Percentiles rank a stretch among this genome's conserved stretches.
Conservation (phyloP, 2,113 vertebrate genomes). For the Ciconia boyciana region DNA sequence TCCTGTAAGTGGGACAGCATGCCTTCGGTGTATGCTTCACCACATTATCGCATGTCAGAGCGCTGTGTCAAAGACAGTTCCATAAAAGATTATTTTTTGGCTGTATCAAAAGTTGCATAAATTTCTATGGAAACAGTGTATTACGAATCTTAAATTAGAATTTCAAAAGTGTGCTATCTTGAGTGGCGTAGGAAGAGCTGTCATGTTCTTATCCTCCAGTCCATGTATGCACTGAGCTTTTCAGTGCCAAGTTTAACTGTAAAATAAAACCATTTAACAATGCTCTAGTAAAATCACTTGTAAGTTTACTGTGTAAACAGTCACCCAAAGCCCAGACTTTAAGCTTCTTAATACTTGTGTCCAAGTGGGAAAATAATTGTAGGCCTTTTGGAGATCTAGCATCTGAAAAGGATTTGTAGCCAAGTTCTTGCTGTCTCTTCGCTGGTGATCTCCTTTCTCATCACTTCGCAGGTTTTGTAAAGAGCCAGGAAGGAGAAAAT, state of each 20-base stretch:
- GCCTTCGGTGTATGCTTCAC: background rate
- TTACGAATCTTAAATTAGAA: slow-evolving; percentile 77
- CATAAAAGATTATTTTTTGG: slow-evolving; percentile 61
- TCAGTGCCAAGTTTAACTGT: slow-evolving; percentile 43
- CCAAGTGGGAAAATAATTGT: background rate
- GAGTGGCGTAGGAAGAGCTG: slow-evolving; percentile 75
- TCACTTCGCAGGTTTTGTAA: slow-evolving; percentile 83
- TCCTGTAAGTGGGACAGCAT: slow-evolving; percentile 24
- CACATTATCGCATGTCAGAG: slow-evolving; percentile 16
- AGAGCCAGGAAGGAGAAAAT: slow-evolving; percentile 92
- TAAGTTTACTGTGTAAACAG: slow-evolving; percentile 6
- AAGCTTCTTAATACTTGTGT: background rate
- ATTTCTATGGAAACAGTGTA: slow-evolving; percentile 82
- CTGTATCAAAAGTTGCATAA: slow-evolving; percentile 73
- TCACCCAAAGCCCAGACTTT: background rate
- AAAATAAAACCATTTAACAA: slow-evolving; percentile 46
- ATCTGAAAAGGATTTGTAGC: background rate
- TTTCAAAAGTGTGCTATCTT: slow-evolving; percentile 75
- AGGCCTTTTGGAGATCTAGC: background rate
- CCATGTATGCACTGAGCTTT: slow-evolving; percentile 45
- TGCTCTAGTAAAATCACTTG: slow-evolving; percentile 4
- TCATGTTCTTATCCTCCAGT: slow-evolving; percentile 65
- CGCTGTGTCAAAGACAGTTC: slow-evolving; percentile 45
- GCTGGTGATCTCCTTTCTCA: background rate
- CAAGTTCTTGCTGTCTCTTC: background rate